These are phyloP conservation scores for Leptopilina boulardi DNA, from an alignment of 1,140 invertebrate genomes.

Conservation along the genomic window DNA sequence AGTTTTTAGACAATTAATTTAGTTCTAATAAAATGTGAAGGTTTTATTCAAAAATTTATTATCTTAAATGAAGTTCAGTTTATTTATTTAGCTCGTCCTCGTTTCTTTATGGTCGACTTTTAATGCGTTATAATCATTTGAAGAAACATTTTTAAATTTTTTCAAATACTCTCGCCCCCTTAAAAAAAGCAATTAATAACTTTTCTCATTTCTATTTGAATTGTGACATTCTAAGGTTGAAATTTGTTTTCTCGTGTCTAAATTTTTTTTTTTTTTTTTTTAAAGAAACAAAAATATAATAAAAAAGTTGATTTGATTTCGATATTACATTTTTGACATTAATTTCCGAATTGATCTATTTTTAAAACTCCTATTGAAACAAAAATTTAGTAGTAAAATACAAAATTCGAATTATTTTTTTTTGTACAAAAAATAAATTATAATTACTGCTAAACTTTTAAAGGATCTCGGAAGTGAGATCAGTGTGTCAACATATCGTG, in stretches of 20 bases:
- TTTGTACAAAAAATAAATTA: too few species aligned
- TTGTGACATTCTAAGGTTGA: too few species aligned
- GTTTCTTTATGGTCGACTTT: background rate
- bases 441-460: background rate
- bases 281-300: too few species aligned
- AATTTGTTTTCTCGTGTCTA: too few species aligned
- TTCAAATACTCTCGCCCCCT: background rate
- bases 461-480: background rate
- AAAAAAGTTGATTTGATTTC: too few species aligned
- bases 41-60: background rate
- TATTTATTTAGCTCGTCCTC: conserved; percentile 8
- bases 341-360: too few species aligned
- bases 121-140: conserved; percentile 2
- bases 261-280: background rate
- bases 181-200: conserved; percentile 31
- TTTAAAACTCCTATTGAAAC: too few species aligned
- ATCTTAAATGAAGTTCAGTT: background rate
- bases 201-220: background rate
- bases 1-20: too few species aligned
- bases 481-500: conserved; percentile 34
- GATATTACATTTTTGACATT: too few species aligned
- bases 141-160: conserved; percentile 24
- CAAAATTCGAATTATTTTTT: too few species aligned
- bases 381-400: too few species aligned
- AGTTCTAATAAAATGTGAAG: background rate